Percentiles rank a stretch among this genome's conserved stretches.
Evolutionary conservation across 30 jellyfish, hydroid and myxozoan species (phyloP).

Genomic region (Clytia hemisphaerica): DNA sequence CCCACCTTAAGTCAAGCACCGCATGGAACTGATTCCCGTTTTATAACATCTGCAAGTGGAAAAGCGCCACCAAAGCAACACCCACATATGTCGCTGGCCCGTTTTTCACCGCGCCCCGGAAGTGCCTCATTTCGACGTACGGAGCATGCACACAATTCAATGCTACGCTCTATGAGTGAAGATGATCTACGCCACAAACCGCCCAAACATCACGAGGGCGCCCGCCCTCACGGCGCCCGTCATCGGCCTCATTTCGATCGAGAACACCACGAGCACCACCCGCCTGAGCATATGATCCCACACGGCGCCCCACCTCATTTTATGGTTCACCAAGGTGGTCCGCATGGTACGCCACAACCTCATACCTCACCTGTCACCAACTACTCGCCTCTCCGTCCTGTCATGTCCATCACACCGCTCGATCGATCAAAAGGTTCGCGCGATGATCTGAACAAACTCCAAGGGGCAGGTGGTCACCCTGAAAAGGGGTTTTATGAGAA

Average conservation of each 20-base stretch:
- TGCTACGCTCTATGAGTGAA: conserved; percentile 32
- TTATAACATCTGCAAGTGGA: conserved; percentile 17
- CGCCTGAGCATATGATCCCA: conserved; percentile 10
- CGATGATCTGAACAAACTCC: neutral
- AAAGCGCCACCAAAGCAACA: conserved; percentile 30
- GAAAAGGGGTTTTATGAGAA: no score
- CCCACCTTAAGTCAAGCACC: conserved; percentile 95
- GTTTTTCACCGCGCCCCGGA: conserved; percentile 22
- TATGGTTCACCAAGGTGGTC: no score
- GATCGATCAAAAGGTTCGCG: conserved; percentile 4
- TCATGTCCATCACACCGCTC: conserved; percentile 31
- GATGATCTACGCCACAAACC: conserved; percentile 37
- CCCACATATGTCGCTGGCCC: conserved; percentile 54
- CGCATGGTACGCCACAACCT: no score
- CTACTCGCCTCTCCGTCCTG: conserved; percentile 23
- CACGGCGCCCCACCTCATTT: no score
- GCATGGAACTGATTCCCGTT: conserved; percentile 27
- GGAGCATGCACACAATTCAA: neutral
- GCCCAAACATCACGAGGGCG: no score
- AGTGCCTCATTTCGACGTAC: conserved; percentile 15
- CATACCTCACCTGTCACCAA: no score
- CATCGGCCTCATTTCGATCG: neutral
- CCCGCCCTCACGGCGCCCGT: conserved; percentile 4
- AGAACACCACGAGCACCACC: conserved; percentile 1
- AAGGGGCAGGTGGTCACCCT: no score